Percentiles rank a stretch among this genome's conserved stretches.
These are phyloP conservation scores for Melanotus villosus DNA, from an alignment of 2,888 invertebrate genomes.

Conservation along the genomic window DNA sequence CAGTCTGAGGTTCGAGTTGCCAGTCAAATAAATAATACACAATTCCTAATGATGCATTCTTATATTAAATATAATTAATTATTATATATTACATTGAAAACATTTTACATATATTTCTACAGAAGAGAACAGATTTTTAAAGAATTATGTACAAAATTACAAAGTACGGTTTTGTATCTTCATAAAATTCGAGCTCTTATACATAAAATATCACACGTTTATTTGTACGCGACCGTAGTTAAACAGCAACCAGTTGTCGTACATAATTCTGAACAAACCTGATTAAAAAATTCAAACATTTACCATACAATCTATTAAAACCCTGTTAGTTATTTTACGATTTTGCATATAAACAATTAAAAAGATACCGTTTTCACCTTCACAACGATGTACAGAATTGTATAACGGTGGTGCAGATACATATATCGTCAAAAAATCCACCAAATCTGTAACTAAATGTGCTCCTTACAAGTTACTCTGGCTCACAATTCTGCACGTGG, in stretches of 20 bases:
- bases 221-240: constrained; percentile 48
- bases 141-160: constrained; percentile 59
- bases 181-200: constrained; percentile 51
- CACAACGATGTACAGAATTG: constrained; percentile 40
- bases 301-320: constrained; percentile 51
- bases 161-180: constrained; percentile 57
- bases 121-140: constrained; percentile 53
- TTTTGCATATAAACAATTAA: constrained; percentile 50
- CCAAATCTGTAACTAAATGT: constrained; percentile 28
- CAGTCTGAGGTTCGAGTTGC: no score
- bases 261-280: constrained; percentile 55
- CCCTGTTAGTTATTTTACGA: constrained; percentile 57
- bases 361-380: not conserved
- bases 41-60: constrained; percentile 47
- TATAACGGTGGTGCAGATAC: constrained; percentile 27
- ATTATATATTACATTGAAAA: constrained; percentile 66
- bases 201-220: constrained; percentile 53
- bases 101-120: constrained; percentile 66
- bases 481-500: constrained; percentile 32
- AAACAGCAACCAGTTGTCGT: constrained; percentile 47
- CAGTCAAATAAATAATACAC: constrained; percentile 1
- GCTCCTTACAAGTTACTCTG: constrained; percentile 29
- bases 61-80: constrained; percentile 63
- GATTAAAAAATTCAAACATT: constrained; percentile 52
- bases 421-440: constrained; percentile 36